Evolutionary conservation across 2,888 invertebrate genomes (phyloP).

Genomic region (Gerosis bhagava): DNA sequence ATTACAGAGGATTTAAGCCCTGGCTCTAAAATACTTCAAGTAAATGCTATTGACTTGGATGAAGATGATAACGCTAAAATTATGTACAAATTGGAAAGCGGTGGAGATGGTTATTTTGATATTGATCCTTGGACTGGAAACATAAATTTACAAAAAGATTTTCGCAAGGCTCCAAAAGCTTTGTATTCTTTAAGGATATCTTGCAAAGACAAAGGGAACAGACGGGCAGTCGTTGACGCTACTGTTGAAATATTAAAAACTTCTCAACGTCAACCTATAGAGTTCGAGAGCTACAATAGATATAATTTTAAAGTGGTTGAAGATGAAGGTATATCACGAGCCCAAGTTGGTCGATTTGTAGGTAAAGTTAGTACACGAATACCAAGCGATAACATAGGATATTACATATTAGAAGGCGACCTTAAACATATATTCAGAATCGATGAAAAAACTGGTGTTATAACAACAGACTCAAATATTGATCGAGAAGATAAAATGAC

Average conservation of each 20-base stretch:
- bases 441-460: slow-evolving; percentile 89
- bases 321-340: slow-evolving; percentile 86
- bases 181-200: slow-evolving; percentile 89
- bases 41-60: slow-evolving; percentile 93
- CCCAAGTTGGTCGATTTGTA: slow-evolving; percentile 87
- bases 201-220: slow-evolving; percentile 91
- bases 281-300: slow-evolving; percentile 89
- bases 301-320: slow-evolving; percentile 93
- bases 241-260: slow-evolving; percentile 91
- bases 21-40: slow-evolving; percentile 86
- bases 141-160: slow-evolving; percentile 85
- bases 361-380: slow-evolving; percentile 87
- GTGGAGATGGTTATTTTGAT: slow-evolving; percentile 90
- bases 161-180: slow-evolving; percentile 85
- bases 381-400: slow-evolving; percentile 86
- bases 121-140: slow-evolving; percentile 91
- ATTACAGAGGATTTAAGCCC: slow-evolving; percentile 86
- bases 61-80: slow-evolving; percentile 94
- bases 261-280: slow-evolving; percentile 86
- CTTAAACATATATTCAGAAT: slow-evolving; percentile 89
- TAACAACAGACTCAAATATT: slow-evolving; percentile 89
- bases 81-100: slow-evolving; percentile 89
- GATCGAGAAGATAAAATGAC: slow-evolving; percentile 92
- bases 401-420: slow-evolving; percentile 92
- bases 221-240: slow-evolving; percentile 88